phyloP scores from a whole-genome alignment of 2,797 vertebrate genomes.

The Neopelma chrysocephalum region DNA sequence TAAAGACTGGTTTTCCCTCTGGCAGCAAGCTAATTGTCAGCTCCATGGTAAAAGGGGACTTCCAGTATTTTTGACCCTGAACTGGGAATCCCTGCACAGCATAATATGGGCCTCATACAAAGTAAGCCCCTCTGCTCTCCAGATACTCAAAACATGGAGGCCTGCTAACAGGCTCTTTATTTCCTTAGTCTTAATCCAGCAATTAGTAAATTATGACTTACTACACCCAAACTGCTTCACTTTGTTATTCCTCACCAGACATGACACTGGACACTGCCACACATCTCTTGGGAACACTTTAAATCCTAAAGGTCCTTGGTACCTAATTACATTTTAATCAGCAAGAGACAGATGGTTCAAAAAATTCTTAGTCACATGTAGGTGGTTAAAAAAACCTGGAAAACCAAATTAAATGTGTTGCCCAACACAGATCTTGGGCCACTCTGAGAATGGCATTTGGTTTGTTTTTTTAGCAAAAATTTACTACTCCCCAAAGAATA shows the following conservation, averaged over 20 bases:
- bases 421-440: not conserved
- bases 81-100: slow-evolving; percentile 2
- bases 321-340: not conserved
- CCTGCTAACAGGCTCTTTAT: not conserved
- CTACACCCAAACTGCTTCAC: not conserved
- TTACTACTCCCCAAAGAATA: not conserved
- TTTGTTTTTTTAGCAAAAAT: not conserved
- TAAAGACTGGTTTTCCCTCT: slow-evolving; percentile 26
- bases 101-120: not conserved
- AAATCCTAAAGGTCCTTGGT: not conserved
- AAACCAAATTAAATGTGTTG: not conserved
- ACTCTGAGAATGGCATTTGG: not conserved
- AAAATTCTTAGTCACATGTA: not conserved
- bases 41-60: not conserved
- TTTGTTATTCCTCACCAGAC: not conserved
- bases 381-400: not conserved
- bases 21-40: not conserved
- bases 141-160: not conserved
- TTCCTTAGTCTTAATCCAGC: not conserved
- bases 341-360: not conserved
- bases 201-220: not conserved
- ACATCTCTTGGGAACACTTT: not conserved
- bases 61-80: slow-evolving; percentile 5
- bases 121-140: not conserved
- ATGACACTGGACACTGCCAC: not conserved